Evolutionary conservation across 2,113 vertebrate genomes (phyloP).

Genomic region (Thunnus maccoyii): DNA sequence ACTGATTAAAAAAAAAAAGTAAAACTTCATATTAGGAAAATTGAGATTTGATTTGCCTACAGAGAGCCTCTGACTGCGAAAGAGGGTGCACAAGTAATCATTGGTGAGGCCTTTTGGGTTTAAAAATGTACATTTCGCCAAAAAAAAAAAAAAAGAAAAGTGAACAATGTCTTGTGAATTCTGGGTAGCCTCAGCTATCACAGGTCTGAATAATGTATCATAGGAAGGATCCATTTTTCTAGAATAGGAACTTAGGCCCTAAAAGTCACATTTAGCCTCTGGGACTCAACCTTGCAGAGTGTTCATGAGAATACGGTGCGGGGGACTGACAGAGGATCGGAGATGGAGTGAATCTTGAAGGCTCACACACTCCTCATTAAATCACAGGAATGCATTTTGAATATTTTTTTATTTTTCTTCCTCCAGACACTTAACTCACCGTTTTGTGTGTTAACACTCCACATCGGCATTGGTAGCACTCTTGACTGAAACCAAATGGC

Average conservation of each 20-base stretch:
- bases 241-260: conserved; percentile 7
- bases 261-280: conserved; percentile 3
- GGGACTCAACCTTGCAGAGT: not conserved
- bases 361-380: conserved; percentile 21
- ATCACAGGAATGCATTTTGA: conserved; percentile 22
- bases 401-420: conserved; percentile 28
- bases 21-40: not conserved
- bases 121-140: not conserved
- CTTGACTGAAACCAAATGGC: conserved; percentile 43
- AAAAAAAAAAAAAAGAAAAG: not conserved
- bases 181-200: conserved; percentile 5
- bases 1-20: not conserved
- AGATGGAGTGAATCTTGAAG: conserved; percentile 5
- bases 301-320: not conserved
- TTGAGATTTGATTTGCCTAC: conserved; percentile 8
- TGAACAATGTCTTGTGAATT: not conserved
- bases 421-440: conserved; percentile 30
- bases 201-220: conserved; percentile 27
- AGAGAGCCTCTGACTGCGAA: conserved; percentile 8
- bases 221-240: conserved; percentile 40
- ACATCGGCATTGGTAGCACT: conserved; percentile 13
- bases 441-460: conserved; percentile 24
- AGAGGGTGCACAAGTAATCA: not conserved
- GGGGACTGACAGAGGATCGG: not conserved
- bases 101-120: not conserved